Evolutionary conservation across 1,140 invertebrate species (phyloP).

Genomic region (Meloidogyne hapla): DNA sequence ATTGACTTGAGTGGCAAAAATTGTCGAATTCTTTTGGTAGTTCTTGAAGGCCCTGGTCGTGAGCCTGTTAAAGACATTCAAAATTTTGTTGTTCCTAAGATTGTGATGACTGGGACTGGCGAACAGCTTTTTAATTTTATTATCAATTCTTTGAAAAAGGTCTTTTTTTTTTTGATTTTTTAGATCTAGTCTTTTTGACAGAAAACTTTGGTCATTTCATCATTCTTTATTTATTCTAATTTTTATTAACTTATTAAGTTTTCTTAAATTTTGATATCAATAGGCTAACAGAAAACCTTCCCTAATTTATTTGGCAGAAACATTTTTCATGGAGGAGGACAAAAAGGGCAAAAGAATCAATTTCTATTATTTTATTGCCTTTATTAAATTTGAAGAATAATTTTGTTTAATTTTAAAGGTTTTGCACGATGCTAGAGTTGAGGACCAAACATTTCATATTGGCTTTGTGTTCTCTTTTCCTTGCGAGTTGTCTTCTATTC

Average conservation of each 20-base stretch:
- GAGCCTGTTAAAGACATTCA: conserved; percentile 47
- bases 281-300: too few relatives aligned
- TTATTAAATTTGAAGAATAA: too few relatives aligned
- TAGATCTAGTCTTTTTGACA: too few relatives aligned
- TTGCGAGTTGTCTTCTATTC: conserved; percentile 61
- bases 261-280: too few relatives aligned
- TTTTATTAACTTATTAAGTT: too few relatives aligned
- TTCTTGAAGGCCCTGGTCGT: conserved; percentile 47
- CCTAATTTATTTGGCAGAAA: too few relatives aligned
- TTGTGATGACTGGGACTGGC: conserved; percentile 63
- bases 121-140: conserved; percentile 64
- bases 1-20: conserved; percentile 63
- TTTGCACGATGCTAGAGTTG: conserved; percentile 59
- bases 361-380: too few relatives aligned
- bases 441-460: conserved; percentile 61
- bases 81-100: conserved; percentile 61
- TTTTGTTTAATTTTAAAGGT: too few relatives aligned
- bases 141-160: conserved; percentile 63
- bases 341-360: too few relatives aligned
- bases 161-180: conserved; percentile 19
- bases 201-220: too few relatives aligned
- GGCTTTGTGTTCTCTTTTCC: conserved; percentile 64
- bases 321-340: too few relatives aligned
- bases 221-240: too few relatives aligned
- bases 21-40: conserved; percentile 57